Base-by-base conservation (phyloP, 2,888 invertebrate species). In the Deroplatys truncata region DNA sequence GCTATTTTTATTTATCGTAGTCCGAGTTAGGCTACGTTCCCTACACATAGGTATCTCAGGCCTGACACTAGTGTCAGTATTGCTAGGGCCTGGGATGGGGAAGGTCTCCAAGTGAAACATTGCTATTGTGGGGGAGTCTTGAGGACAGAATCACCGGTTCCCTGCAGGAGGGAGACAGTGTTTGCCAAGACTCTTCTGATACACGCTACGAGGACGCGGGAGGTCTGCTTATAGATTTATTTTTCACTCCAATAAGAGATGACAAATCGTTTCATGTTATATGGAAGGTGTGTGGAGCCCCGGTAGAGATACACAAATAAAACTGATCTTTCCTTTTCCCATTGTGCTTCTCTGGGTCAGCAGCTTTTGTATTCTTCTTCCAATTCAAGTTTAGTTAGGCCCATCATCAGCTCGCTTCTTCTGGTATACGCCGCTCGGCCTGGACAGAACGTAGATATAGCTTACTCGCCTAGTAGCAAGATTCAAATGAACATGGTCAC, bases 241-340 rank as follows among this genome's bases (percentile, higher is more conserved):
- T 84, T 84, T 89, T 89, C 84, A 72, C 72, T 89, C 85, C 85
- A 89, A 89, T 89, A 85, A 29, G 85, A 89, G 85, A 89, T 84
- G 89, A 89, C 89, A 89, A 89, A 89, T 89, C 89, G 85, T 85
- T 84, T 87, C 83, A 83, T 87, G 87, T 83, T 87, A 43, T 20
- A 72, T 28, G 49, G 28, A 56, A 85, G 49, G 56, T 85, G 85
- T 85, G n/a, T 56, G 2, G 56, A n/a, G 85, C n/a, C 31, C 85
- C 56, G 16, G 56, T 25, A 20, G 56, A 16, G 56, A 72, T 72
- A 25, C 56, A 56, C 56, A 72, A 72, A 72, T 72, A 72, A 72
- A 72, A 72, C 56, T 72, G 20, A 72, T 72, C 56, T 72, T 72
- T 20, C 56, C 25, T 72, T 72, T 20, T 25, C 56, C 56, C 20